Percentiles rank a stretch among this genome's conserved stretches.
Evolutionary conservation across 2,888 invertebrate species (phyloP).

Genomic region (Pogonocherus hispidulus): DNA sequence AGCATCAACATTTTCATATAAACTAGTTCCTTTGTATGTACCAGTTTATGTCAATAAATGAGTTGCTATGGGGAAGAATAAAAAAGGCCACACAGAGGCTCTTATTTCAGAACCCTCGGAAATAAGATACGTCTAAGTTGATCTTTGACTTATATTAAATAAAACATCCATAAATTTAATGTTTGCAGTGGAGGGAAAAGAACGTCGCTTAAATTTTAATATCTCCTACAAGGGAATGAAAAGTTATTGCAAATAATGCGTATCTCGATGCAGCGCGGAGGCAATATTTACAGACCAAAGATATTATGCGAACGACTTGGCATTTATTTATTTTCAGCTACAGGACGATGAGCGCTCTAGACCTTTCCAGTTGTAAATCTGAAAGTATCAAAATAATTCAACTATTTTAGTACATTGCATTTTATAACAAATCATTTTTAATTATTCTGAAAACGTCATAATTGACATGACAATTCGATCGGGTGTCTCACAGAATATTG

Average conservation of each 20-base stretch:
- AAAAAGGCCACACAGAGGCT: conserved; percentile 11
- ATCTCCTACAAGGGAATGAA: conserved; percentile 21
- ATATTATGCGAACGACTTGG: not conserved
- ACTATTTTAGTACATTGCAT: too few species aligned
- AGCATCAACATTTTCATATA: not conserved
- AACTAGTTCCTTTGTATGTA: conserved; percentile 1
- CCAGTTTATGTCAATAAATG: conserved; percentile 1
- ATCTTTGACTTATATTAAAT: conserved; percentile 32
- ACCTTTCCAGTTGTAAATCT: too few species aligned
- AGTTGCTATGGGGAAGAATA: conserved; percentile 1
- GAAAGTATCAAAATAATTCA: too few species aligned
- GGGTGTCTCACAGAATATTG: too few species aligned
- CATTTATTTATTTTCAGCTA: too few species aligned
- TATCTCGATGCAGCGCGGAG: conserved; percentile 13
- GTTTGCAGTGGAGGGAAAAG: conserved; percentile 27
- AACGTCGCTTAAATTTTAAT: conserved; percentile 29
- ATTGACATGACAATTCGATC: too few species aligned
- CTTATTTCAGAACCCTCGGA: conserved; percentile 7
- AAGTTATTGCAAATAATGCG: conserved; percentile 26
- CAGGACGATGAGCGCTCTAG: too few species aligned
- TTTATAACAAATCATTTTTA: too few species aligned
- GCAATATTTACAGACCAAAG: conserved; percentile 17
- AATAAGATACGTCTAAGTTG: conserved; percentile 14
- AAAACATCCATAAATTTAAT: conserved; percentile 30
- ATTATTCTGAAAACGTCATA: too few species aligned